Evolutionary conservation across 2,797 vertebrate species (phyloP).

Genomic region (Sebastes oblongus): DNA sequence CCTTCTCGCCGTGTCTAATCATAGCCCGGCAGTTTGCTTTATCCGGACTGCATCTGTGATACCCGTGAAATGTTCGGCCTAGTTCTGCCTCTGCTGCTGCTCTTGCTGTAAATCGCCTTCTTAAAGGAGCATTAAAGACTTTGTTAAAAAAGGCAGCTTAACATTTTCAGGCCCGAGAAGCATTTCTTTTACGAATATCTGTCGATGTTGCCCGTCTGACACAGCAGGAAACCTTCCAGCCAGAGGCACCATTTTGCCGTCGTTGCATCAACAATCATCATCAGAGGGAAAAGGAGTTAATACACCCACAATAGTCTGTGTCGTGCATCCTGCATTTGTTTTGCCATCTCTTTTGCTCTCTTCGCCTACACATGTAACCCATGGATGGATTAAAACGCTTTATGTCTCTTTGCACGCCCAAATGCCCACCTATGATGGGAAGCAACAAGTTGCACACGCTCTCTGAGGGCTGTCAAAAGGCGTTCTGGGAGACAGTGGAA

Average conservation of each 20-base stretch:
- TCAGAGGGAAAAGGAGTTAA: neutral
- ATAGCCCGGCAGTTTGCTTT: conserved; percentile 36
- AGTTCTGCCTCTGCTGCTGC: conserved; percentile 35
- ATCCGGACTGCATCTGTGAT: conserved; percentile 58
- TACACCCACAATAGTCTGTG: conserved; percentile 25
- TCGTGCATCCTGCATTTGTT: conserved; percentile 14
- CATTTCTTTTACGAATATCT: neutral
- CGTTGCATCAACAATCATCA: neutral
- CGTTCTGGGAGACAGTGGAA: conserved; percentile 14
- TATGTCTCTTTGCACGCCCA: conserved; percentile 5
- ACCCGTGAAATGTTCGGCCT: conserved; percentile 60
- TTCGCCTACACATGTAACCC: conserved; percentile 45
- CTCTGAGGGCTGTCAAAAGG: conserved; percentile 31
- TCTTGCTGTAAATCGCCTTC: neutral
- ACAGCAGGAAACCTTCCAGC: neutral
- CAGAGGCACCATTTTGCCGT: neutral
- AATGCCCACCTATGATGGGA: conserved; percentile 30
- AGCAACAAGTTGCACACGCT: conserved; percentile 41
- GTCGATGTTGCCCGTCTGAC: no score
- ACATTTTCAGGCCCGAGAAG: conserved; percentile 1
- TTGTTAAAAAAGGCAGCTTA: conserved; percentile 8
- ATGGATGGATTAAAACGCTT: conserved; percentile 40
- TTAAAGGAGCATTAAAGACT: neutral
- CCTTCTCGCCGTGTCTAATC: conserved; percentile 48
- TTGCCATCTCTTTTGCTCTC: conserved; percentile 21